Evolutionary conservation across 1,140 invertebrate species (phyloP), one percentile per base, ranked within the genome.

Genomic region (Teleopsis dalmanni): DNA sequence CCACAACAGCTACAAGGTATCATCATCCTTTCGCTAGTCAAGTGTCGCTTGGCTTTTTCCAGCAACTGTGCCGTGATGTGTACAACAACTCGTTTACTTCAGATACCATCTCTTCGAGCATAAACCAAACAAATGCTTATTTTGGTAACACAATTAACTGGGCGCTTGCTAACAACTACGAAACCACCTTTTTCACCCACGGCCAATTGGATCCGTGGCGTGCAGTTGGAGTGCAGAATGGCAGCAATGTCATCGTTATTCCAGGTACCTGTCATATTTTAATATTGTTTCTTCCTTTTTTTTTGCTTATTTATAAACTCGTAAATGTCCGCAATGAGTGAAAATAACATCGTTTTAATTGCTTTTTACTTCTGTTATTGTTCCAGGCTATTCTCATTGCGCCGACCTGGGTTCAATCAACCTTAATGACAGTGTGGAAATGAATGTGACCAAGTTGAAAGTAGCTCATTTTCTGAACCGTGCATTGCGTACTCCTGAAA

Each of bases 181-280:
- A 70, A 46, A 79, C 77, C 48, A 77, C 81, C 27, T 35, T 83
- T 42, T 81, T 81, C 51, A 78, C 79, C 22, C 82, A 84, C 60
- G 82, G 82, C 25, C 61, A 71, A 36, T 61, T 81, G 18, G 81
- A 84, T 65, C 81, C 82, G 1, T 84, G 81, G 81, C 53, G 59
- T 35, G 50, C 56, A 21, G 14, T 63, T 48, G 62, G 65, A 13
- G 38, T 55, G 16, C 62, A 60, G 42, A 14, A 18, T 13, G 59
- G 56, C 14, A 11, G 23, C 7, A 54, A 59, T 57, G 77, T 22
- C 50, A 18, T 60, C 11, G 50, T 59, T 34, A 40, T 66, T 31
- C 14, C 59, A 45, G 63, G 64, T 63, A 29, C 38, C 40, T 37
- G 29, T 21, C 26, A 41, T 52, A 37, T 43, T 54, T 45, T 50